Percentiles rank a stretch among this genome's conserved stretches.
Evolutionary conservation across 1,140 invertebrate species (phyloP).

Genomic region (Vanessa atalanta): DNA sequence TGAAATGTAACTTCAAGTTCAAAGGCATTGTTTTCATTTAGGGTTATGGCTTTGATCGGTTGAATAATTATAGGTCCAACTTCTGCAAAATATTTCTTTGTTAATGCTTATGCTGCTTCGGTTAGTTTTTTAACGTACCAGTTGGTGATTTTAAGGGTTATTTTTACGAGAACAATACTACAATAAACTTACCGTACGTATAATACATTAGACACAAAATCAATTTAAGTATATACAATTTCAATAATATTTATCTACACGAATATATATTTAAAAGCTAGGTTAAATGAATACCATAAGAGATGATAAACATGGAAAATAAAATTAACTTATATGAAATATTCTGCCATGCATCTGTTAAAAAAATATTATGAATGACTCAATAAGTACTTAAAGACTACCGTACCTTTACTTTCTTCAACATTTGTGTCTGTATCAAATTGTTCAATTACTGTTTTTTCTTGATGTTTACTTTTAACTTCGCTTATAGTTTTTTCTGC

Average conservation of each 20-base stretch:
- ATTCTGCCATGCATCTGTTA: conserved; percentile 35
- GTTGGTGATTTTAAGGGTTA: conserved; percentile 7
- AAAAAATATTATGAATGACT: background rate
- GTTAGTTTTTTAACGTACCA: conserved; percentile 17
- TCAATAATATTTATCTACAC: background rate
- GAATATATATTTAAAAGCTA: background rate
- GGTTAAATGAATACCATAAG: background rate
- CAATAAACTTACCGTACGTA: background rate
- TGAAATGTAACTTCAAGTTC: conserved; percentile 84
- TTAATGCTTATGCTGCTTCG: conserved; percentile 32
- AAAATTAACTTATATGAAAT: background rate
- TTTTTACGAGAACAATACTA: background rate
- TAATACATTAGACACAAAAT: background rate
- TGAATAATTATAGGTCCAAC: conserved; percentile 67
- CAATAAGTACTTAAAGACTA: background rate
- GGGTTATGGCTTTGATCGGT: conserved; percentile 63
- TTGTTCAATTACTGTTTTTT: conserved; percentile 28
- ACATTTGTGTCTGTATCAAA: conserved; percentile 36
- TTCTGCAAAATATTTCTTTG: conserved; percentile 66
- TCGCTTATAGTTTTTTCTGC: conserved; percentile 19
- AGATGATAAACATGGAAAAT: background rate
- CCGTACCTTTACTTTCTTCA: conserved; percentile 28
- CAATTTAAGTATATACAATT: background rate
- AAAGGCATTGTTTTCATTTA: conserved; percentile 62
- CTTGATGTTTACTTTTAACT: background rate